These are phyloP conservation scores for Drosophila ustulata DNA, from an alignment of 2,888 invertebrate genomes.

Conservation along the genomic window DNA sequence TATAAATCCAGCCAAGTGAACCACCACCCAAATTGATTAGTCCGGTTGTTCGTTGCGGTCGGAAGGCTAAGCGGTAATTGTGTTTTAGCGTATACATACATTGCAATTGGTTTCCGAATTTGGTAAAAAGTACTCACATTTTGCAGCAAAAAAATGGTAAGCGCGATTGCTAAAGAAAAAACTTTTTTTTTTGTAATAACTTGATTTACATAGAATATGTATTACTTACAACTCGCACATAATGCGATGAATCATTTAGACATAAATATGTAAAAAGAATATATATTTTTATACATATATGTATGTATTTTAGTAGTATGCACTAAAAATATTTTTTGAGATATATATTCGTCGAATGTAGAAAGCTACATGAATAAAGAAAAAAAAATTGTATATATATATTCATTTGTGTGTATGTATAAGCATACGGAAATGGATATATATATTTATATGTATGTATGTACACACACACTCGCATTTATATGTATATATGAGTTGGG, in stretches of 20 bases:
- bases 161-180: conserved; percentile 9
- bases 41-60: conserved; percentile 74
- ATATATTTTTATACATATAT: conserved; percentile 45
- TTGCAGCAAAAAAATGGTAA: conserved; percentile 64
- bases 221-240: conserved; percentile 20
- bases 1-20: conserved; percentile 53
- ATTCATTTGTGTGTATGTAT: conserved; percentile 35
- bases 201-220: neutral
- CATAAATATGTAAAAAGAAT: conserved; percentile 40
- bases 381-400: conserved; percentile 37
- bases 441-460: conserved; percentile 35
- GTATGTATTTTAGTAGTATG: conserved; percentile 38
- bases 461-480: neutral
- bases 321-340: conserved; percentile 57
- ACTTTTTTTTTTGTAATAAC: neutral
- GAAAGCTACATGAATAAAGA: conserved; percentile 31
- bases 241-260: conserved; percentile 52
- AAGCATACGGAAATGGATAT: conserved; percentile 45
- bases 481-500: conserved; percentile 10
- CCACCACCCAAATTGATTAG: conserved; percentile 71
- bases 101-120: conserved; percentile 56
- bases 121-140: conserved; percentile 63
- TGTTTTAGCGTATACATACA: conserved; percentile 61
- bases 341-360: conserved; percentile 27
- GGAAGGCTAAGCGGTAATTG: conserved; percentile 67